Percentiles rank a stretch among this genome's conserved stretches.
These are phyloP conservation scores for Seladonia tumulorum DNA, from an alignment of 2,888 invertebrate species.

Conservation along the genomic window DNA sequence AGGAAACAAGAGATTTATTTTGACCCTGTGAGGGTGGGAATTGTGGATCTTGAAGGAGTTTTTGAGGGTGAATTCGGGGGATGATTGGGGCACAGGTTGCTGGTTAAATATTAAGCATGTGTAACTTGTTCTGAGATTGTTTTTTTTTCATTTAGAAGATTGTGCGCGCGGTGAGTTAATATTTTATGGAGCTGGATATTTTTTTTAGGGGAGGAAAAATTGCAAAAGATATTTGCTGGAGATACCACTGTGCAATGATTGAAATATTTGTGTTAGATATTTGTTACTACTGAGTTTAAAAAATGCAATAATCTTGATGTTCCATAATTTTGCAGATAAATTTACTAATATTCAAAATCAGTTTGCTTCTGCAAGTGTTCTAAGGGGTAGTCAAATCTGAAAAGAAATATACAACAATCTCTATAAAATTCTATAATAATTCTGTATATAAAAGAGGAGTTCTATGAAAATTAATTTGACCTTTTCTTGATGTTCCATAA, in stretches of 20 bases:
- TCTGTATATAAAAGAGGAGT: too few species aligned
- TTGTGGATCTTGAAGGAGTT: background rate
- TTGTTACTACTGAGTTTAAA: too few species aligned
- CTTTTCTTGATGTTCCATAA: too few species aligned
- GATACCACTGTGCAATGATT: background rate
- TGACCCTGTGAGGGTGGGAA: too few species aligned
- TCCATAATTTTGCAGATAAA: too few species aligned
- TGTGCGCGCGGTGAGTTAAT: background rate
- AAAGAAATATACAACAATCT: too few species aligned
- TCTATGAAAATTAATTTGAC: too few species aligned
- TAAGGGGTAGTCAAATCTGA: too few species aligned
- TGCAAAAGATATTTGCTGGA: background rate
- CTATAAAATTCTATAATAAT: too few species aligned
- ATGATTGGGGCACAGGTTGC: background rate
- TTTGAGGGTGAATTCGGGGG: background rate
- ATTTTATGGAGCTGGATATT: background rate
- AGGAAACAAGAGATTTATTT: background rate
- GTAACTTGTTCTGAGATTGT: background rate
- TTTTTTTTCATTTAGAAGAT: background rate
- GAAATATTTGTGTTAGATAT: background rate
- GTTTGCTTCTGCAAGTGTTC: too few species aligned
- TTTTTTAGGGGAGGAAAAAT: background rate
- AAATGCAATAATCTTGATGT: too few species aligned
- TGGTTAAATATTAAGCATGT: background rate
- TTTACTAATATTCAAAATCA: too few species aligned